A percentile compares a stretch with the other conserved stretches of the same genome.
These are phyloP conservation scores for Heliothis peltigera DNA, from an alignment of 2,888 invertebrate genomes.

Conservation along the genomic window DNA sequence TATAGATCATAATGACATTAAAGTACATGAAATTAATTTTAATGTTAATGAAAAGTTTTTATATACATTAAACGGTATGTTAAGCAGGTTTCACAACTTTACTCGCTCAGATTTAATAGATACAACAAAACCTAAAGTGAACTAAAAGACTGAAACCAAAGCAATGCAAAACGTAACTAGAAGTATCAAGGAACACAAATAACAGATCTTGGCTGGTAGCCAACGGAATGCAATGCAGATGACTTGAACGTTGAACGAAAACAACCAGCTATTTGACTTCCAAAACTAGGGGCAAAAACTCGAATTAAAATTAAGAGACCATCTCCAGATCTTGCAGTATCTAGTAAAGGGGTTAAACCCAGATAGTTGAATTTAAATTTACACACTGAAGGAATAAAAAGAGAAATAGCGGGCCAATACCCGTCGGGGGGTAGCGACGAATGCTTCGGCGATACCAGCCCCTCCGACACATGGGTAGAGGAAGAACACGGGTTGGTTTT, in stretches of 20 bases:
- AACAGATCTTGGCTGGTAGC: slow-evolving; percentile 40
- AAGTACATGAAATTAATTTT: not conserved
- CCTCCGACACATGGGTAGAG: too few relatives aligned
- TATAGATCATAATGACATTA: not conserved
- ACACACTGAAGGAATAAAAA: too few relatives aligned
- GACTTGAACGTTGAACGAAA: slow-evolving; percentile 43
- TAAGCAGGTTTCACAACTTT: slow-evolving; percentile 18
- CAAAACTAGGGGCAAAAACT: slow-evolving; percentile 41
- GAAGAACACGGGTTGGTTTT: too few relatives aligned
- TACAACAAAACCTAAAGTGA: slow-evolving; percentile 39
- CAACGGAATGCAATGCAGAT: slow-evolving; percentile 54
- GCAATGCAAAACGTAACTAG: slow-evolving; percentile 51
- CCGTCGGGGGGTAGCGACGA: too few relatives aligned
- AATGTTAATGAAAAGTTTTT: too few relatives aligned
- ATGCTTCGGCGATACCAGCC: too few relatives aligned
- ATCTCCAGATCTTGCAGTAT: slow-evolving; percentile 10
- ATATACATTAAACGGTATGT: not conserved
- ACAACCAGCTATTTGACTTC: slow-evolving; percentile 52
- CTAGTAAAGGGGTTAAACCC: not conserved
- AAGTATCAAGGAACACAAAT: slow-evolving; percentile 50
- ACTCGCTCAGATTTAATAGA: slow-evolving; percentile 13
- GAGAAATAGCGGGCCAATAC: too few relatives aligned
- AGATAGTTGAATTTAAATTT: slow-evolving; percentile 1
- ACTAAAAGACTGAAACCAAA: slow-evolving; percentile 24
- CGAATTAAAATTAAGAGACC: slow-evolving; percentile 16